These are phyloP conservation scores for Panzeria rudis DNA, from an alignment of 2,888 invertebrate genomes.

Conservation along the genomic window DNA sequence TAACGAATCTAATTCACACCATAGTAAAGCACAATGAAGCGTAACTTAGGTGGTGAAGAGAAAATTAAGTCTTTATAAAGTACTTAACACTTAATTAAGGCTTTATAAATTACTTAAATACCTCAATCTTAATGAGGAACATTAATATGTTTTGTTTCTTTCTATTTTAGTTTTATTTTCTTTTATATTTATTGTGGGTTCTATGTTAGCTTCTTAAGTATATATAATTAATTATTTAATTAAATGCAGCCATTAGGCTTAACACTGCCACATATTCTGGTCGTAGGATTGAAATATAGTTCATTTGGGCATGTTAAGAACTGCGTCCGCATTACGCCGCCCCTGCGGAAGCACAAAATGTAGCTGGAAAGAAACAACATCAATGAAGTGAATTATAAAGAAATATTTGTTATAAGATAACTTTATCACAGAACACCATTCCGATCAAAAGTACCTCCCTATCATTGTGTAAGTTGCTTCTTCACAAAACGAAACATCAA, in stretches of 20 bases:
- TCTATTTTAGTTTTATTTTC: neutral
- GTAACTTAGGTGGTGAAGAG: neutral
- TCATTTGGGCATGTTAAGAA: conserved; percentile 60
- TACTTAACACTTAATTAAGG: too few relatives aligned
- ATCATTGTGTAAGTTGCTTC: too few relatives aligned
- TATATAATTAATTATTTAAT: conserved; percentile 14
- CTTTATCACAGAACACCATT: too few relatives aligned
- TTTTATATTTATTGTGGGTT: neutral
- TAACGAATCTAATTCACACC: conserved; percentile 13
- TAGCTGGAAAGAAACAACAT: conserved; percentile 73
- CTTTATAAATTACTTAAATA: too few relatives aligned
- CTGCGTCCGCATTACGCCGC: conserved; percentile 58
- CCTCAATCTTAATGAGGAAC: too few relatives aligned
- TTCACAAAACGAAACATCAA: too few relatives aligned
- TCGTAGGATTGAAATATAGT: conserved; percentile 62
- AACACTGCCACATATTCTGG: conserved; percentile 4
- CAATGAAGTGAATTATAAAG: too few relatives aligned
- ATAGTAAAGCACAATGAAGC: neutral
- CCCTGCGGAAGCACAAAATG: conserved; percentile 72
- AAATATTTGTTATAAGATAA: too few relatives aligned
- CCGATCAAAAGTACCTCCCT: too few relatives aligned
- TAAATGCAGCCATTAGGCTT: conserved; percentile 73
- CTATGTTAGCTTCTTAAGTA: neutral
- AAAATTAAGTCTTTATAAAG: too few relatives aligned
- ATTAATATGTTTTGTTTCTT: neutral